Conservation (phyloP, 2,888 invertebrate genomes). For the Drosophila borborema region DNA sequence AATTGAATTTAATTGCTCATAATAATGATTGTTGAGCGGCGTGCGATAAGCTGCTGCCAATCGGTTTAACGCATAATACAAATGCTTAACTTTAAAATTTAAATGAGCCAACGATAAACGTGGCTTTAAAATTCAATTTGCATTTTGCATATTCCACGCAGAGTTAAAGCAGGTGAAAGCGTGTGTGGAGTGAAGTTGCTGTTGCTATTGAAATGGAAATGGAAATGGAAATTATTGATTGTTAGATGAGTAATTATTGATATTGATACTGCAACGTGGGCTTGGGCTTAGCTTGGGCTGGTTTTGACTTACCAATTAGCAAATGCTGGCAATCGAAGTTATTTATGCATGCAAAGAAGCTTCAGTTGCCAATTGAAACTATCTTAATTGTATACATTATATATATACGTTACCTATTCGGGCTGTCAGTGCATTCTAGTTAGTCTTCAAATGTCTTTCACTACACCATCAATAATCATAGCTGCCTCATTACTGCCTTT, state of each 20-base stretch:
- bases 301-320: neutral
- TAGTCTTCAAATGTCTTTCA: neutral
- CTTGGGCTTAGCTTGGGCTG: neutral
- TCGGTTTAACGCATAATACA: slow-evolving; percentile 10
- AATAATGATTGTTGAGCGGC: slow-evolving; percentile 12
- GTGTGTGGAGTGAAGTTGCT: neutral
- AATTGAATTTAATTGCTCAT: slow-evolving; percentile 30
- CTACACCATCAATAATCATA: neutral
- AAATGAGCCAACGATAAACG: slow-evolving; percentile 10
- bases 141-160: neutral
- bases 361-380: neutral
- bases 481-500: neutral
- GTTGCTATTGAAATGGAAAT: neutral
- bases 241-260: neutral
- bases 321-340: neutral
- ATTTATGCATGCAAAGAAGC: neutral
- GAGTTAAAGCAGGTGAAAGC: neutral
- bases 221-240: slow-evolving; percentile 1
- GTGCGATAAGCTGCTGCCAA: slow-evolving; percentile 16
- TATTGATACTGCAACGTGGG: neutral
- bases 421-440: neutral
- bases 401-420: neutral
- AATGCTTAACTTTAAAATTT: slow-evolving; percentile 24
- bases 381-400: neutral
- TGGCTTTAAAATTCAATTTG: slow-evolving; percentile 1